A percentile compares a stretch with the other conserved stretches of the same genome.
Evolutionary conservation across 2,113 vertebrate genomes (phyloP).

Genomic region (Laticauda laticaudata): DNA sequence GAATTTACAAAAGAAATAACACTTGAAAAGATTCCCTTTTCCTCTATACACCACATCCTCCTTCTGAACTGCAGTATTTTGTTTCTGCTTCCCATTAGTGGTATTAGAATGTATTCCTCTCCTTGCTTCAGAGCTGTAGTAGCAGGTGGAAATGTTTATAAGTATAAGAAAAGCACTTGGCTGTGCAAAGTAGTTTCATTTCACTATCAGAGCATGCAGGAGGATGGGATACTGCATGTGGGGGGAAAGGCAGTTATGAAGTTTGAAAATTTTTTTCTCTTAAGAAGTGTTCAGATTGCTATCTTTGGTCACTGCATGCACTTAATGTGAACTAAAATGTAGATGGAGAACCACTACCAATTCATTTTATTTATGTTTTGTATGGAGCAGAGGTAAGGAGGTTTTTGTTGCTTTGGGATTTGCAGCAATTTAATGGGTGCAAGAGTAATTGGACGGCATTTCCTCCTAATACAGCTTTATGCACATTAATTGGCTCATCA

Average conservation of each 20-base stretch:
- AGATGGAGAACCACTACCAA: neutral
- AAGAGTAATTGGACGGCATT: neutral
- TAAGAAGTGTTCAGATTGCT: neutral
- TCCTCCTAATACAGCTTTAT: neutral
- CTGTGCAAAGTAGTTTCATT: neutral
- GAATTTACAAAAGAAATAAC: neutral
- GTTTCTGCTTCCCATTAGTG: neutral
- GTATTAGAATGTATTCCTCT: neutral
- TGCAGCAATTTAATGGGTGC: neutral
- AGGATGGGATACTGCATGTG: neutral
- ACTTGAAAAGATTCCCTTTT: neutral
- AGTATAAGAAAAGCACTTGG: neutral
- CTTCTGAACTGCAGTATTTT: neutral
- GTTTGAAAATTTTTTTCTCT: neutral
- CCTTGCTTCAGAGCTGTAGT: neutral
- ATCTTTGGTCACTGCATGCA: neutral
- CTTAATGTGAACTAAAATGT: neutral
- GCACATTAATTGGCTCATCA: neutral
- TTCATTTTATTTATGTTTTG: neutral
- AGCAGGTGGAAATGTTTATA: neutral
- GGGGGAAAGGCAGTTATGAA: neutral
- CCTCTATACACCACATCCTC: neutral
- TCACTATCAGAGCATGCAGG: neutral
- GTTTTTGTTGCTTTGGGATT: neutral
- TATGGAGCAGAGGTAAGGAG: neutral